phyloP scores from a whole-genome alignment of 2,888 invertebrate genomes.

The Parthenolecanium corni region DNA sequence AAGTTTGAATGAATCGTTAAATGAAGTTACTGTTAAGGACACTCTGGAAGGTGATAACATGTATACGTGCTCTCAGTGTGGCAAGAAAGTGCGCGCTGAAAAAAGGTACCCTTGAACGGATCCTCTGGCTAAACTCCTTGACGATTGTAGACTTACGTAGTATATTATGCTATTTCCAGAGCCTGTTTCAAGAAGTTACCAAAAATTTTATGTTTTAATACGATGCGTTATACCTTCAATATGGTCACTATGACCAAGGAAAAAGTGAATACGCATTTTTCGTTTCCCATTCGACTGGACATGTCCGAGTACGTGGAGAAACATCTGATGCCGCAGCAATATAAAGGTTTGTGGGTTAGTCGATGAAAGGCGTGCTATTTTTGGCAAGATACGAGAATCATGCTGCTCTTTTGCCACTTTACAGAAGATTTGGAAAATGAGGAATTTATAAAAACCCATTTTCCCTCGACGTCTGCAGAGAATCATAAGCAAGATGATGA shows the following conservation, averaged over 20 bases:
- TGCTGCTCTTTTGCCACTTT: conserved; percentile 33
- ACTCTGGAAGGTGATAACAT: conserved; percentile 94
- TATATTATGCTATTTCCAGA: conserved; percentile 42
- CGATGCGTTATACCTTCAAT: conserved; percentile 94
- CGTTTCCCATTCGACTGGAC: conserved; percentile 81
- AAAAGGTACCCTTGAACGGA: conserved; percentile 49
- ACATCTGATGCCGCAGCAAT: conserved; percentile 79
- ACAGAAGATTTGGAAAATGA: conserved; percentile 32
- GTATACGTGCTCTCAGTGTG: conserved; percentile 93
- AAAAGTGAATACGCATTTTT: conserved; percentile 94
- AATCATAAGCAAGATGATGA: conserved; percentile 37
- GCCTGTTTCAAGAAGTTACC: conserved; percentile 91
- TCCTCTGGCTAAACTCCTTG: not conserved
- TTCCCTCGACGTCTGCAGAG: conserved; percentile 33
- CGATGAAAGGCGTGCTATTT: not conserved
- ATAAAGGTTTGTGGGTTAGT: conserved; percentile 48
- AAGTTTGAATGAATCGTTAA: conserved; percentile 83
- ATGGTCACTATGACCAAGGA: conserved; percentile 96
- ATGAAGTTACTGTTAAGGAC: conserved; percentile 95
- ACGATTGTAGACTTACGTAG: conserved; percentile 1
- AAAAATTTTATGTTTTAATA: conserved; percentile 87
- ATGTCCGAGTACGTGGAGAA: conserved; percentile 94
- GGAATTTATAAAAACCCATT: conserved; percentile 33
- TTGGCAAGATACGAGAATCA: conserved; percentile 16
- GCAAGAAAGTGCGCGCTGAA: conserved; percentile 88